Conservation (phyloP, 1,140 invertebrate genomes). For the Psilanteris sp. region DNA sequence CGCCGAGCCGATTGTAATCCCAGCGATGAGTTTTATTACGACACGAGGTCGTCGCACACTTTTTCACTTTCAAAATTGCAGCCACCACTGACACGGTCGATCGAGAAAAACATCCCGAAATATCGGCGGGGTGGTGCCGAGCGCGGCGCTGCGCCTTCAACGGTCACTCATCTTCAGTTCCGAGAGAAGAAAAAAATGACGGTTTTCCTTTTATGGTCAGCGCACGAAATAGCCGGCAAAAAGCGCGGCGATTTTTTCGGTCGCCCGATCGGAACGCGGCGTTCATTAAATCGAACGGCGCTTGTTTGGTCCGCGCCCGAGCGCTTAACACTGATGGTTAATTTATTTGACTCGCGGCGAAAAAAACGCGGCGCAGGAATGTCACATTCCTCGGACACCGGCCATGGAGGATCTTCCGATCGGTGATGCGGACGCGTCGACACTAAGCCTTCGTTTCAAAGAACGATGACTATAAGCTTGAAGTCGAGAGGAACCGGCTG, state of each 20-base stretch:
- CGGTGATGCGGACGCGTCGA: slow-evolving; percentile 59
- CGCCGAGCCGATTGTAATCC: neutral
- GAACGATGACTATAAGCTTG: slow-evolving; percentile 56
- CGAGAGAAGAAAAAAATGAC: neutral
- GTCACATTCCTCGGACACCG: slow-evolving; percentile 26
- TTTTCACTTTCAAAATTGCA: neutral
- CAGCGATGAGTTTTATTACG: neutral
- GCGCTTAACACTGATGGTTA: neutral
- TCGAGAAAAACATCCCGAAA: neutral
- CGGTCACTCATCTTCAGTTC: neutral
- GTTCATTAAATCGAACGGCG: too few relatives aligned
- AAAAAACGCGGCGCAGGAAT: slow-evolving; percentile 23
- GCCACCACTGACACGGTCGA: neutral
- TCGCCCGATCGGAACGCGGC: slow-evolving; percentile 2
- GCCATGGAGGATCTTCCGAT: slow-evolving; percentile 28
- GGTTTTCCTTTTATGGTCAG: slow-evolving; percentile 18
- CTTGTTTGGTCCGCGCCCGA: neutral
- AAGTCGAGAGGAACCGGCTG: slow-evolving; percentile 62
- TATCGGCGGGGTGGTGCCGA: too few relatives aligned
- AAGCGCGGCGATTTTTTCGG: slow-evolving; percentile 7
- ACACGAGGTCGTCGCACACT: neutral
- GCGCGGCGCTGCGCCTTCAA: too few relatives aligned
- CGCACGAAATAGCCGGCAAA: slow-evolving; percentile 9
- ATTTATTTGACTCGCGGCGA: slow-evolving; percentile 3
- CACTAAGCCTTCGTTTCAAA: slow-evolving; percentile 57